Conservation (phyloP, 2,113 vertebrate genomes). For the Apteryx owenii region DNA sequence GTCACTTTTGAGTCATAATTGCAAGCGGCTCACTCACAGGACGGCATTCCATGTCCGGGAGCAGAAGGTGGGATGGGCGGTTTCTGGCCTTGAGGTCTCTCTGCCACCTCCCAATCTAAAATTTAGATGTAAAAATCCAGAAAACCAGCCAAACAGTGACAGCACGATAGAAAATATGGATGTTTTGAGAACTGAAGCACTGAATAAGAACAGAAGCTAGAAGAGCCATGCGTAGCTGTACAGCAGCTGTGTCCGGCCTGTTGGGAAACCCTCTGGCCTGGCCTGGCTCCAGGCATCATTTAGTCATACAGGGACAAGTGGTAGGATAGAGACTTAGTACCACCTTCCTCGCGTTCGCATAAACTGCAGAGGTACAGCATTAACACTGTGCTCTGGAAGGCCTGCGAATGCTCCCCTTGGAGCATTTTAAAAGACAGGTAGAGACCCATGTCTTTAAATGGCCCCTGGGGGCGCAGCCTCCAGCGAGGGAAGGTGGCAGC, state of each 20-base stretch:
- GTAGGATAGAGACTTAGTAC: background rate
- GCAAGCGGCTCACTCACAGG: background rate
- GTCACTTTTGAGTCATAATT: background rate
- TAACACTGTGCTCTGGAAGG: background rate
- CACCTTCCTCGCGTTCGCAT: background rate
- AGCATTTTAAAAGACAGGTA: background rate
- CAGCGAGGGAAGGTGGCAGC: no score
- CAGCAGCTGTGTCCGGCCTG: background rate
- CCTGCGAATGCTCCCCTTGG: background rate
- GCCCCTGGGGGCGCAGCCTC: background rate
- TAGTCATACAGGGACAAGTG: background rate
- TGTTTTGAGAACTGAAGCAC: background rate
- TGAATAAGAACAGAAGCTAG: background rate
- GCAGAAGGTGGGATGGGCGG: background rate
- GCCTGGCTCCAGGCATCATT: background rate
- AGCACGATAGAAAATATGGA: background rate
- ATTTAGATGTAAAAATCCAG: background rate
- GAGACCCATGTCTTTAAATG: background rate
- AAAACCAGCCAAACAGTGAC: background rate
- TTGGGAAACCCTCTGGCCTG: background rate
- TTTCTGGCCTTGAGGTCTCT: background rate
- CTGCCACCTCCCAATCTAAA: background rate
- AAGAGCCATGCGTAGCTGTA: background rate
- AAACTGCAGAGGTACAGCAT: background rate
- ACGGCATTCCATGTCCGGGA: background rate